Percentiles rank a stretch among this genome's conserved stretches.
phyloP scores from a whole-genome alignment of 2,888 invertebrate species.

The Abrostola triplasia region DNA sequence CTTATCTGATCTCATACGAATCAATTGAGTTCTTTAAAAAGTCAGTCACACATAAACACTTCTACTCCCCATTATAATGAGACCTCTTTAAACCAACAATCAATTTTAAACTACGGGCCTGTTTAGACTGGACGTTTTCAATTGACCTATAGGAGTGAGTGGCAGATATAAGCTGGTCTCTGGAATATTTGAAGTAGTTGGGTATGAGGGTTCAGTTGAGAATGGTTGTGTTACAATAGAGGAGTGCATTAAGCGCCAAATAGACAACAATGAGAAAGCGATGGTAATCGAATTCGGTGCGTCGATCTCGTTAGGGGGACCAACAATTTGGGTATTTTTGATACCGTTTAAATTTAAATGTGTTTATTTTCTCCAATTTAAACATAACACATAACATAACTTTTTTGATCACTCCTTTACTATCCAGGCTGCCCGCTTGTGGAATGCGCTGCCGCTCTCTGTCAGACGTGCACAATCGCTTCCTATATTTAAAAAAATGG shows the following conservation, averaged over 20 bases:
- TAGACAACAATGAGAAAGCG: slow-evolving; percentile 73
- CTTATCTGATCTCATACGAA: slow-evolving; percentile 59
- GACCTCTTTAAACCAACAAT: slow-evolving; percentile 54
- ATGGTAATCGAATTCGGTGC: slow-evolving; percentile 79
- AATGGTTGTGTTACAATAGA: slow-evolving; percentile 59
- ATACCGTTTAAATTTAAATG: neutral
- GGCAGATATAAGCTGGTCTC: slow-evolving; percentile 52
- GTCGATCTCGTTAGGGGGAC: slow-evolving; percentile 66
- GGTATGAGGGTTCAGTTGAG: slow-evolving; percentile 53
- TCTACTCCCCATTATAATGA: slow-evolving; percentile 58
- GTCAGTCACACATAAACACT: slow-evolving; percentile 75
- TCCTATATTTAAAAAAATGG: too few species aligned
- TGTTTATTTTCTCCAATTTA: neutral
- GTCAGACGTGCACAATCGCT: too few species aligned
- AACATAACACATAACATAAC: neutral
- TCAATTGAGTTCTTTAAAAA: slow-evolving; percentile 66
- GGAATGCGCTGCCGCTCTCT: too few species aligned
- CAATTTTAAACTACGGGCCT: slow-evolving; percentile 49
- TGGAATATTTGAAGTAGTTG: slow-evolving; percentile 41
- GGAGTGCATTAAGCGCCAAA: slow-evolving; percentile 73
- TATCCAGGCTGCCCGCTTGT: too few species aligned
- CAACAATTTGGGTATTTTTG: slow-evolving; percentile 24
- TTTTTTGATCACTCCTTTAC: too few species aligned
- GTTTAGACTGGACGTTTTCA: slow-evolving; percentile 50
- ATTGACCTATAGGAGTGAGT: slow-evolving; percentile 36